These are phyloP conservation scores for Tadarida brasiliensis DNA, from an alignment of 2,797 vertebrate species.

Conservation along the genomic window DNA sequence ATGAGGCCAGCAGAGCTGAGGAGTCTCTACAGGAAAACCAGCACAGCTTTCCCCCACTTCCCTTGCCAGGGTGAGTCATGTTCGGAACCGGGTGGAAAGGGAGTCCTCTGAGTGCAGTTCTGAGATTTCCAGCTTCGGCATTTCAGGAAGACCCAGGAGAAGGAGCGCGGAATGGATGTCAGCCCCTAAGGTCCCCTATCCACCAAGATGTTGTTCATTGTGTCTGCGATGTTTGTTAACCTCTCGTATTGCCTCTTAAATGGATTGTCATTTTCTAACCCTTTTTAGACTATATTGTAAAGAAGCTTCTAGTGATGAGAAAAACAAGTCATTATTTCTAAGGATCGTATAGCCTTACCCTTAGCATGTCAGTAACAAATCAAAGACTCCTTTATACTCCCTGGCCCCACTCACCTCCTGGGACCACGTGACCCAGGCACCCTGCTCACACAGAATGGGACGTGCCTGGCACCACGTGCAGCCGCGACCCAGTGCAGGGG, in stretches of 20 bases:
- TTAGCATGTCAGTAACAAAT: background rate
- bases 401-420: background rate
- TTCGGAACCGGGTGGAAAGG: background rate
- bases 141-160: background rate
- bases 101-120: background rate
- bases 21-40: background rate
- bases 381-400: background rate
- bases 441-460: background rate
- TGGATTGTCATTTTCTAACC: background rate
- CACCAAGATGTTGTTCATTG: accelerated
- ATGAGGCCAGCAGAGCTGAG: background rate
- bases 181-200: background rate
- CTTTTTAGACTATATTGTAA: background rate
- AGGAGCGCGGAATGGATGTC: background rate
- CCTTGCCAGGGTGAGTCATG: background rate
- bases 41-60: background rate
- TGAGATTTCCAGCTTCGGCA: background rate
- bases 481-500: background rate
- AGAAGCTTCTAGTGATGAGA: background rate
- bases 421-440: background rate
- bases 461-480: background rate
- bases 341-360: background rate
- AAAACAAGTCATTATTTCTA: constrained; percentile 13
- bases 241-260: background rate
- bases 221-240: background rate